phyloP scores from a whole-genome alignment of 2,888 invertebrate genomes.

The Amblyjoppa fuscipennis region DNA sequence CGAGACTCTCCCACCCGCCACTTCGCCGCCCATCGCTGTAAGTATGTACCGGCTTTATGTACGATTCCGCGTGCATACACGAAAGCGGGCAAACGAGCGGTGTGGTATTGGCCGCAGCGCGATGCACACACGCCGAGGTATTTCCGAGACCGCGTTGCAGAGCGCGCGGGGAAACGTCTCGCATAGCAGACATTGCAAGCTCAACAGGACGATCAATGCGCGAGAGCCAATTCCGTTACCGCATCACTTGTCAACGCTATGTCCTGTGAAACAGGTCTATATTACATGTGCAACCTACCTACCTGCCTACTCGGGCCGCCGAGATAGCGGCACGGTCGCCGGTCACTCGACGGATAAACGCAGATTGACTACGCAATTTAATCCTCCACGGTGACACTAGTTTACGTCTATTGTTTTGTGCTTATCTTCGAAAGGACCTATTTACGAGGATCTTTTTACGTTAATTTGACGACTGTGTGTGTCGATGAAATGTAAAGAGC shows the following conservation, averaged over 20 bases:
- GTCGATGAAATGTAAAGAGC: too few relatives aligned
- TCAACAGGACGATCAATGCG: conserved; percentile 57
- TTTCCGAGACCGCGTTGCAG: neutral
- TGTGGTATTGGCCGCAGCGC: conserved; percentile 1
- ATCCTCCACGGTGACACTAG: conserved; percentile 3
- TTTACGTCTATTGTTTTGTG: conserved; percentile 42
- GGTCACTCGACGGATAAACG: conserved; percentile 30
- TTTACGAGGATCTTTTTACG: too few relatives aligned
- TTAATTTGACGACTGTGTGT: too few relatives aligned
- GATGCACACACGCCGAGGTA: neutral
- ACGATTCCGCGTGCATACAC: conserved; percentile 12
- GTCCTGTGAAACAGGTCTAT: conserved; percentile 77
- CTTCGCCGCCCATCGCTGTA: neutral
- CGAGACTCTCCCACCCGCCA: neutral
- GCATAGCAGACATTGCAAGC: conserved; percentile 39
- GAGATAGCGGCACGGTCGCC: conserved; percentile 45
- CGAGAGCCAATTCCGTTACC: conserved; percentile 78
- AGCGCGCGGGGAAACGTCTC: conserved; percentile 26
- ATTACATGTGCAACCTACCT: conserved; percentile 71
- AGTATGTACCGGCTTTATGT: conserved; percentile 21
- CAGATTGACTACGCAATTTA: conserved; percentile 36
- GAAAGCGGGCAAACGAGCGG: conserved; percentile 1
- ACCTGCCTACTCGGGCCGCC: conserved; percentile 16
- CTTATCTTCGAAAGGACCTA: conserved; percentile 6
- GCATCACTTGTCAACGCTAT: conserved; percentile 81